Evolutionary conservation across 2,797 vertebrate genomes (phyloP), one percentile per base, ranked within the genome.

Genomic region (Hypotaenidia okinawae): DNA sequence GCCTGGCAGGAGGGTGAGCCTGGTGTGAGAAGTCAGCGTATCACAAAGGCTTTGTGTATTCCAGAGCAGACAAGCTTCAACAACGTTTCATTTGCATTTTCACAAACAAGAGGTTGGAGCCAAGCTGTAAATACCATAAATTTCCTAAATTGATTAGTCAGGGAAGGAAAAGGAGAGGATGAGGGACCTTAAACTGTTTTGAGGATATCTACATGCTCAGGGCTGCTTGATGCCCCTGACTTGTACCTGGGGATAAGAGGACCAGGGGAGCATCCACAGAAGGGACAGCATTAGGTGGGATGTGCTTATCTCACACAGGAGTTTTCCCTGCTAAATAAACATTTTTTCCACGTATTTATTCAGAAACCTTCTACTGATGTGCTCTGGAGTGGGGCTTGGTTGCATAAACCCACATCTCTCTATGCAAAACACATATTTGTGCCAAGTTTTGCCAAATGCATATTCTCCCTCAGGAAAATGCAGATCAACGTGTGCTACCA

Each of bases 1-100:
- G 41, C 90, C 91, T 74, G 93, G 94, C 87, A 75, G 94, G 73
- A 96, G 85, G 90, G 54, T 17, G 91, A 95, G 91, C 87, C 87
- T 32, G 91, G 62, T 72, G 87, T 81, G 93, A 94, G 93, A 90
- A 87, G 95, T 75, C 94, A 66, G 87, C 79, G 35, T 3, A 81
- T 92, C 81, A 87, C 91, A 94, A 67, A 91, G 81, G 32, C 77
- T 90, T 55, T 62, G 90, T 81, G 73, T 47, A 66, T 86, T 78
- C 87, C 94, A 85, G 64, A 41, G 35, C 47, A 64, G 21, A 37
- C 93, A 95, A 91, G 94, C 91, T 94, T 77, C 66, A 63, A 35
- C 95, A 94, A 28, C 0, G 7, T 11, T 41, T 91, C 80, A 88
- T 95, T 96, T 95, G 88, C 94, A 96, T 96, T 23, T 62, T 81